Base-by-base conservation (phyloP, 2,797 vertebrate species). In the Iguana delicatissima region DNA sequence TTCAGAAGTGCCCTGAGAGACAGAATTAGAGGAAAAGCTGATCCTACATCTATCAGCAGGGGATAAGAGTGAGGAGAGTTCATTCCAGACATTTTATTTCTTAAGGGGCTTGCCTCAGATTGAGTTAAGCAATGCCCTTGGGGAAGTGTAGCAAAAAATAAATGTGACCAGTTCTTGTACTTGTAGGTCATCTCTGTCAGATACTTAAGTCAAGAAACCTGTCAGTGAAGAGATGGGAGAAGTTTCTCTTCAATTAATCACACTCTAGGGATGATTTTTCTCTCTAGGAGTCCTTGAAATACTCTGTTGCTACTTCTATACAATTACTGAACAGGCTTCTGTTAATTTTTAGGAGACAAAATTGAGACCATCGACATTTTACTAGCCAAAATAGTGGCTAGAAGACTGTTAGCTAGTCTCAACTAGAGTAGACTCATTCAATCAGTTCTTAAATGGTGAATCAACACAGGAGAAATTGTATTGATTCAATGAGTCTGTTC, bases 111-210 rank as follows among this genome's bases (percentile, higher is more conserved):
- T 91, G 85, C 84, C 80, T 82, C 72, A 77, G 32, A 86, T 88
- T 89, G 87, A 84, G 89, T 90, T 72, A 92, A 89, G 89, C 7
- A 42, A 90, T 74, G 57, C 38, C 80, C 32, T 50, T 2, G 7
- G 87, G 91, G 73, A 93, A 14, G 26, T 35, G 24, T 62, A 93
- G 90, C 69, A 88, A 87, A 91, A 92, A 92, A 89, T 79, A 92
- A 88, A 86, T 80, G 81, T 89, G 90, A 92, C 87, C 84, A 69
- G 76, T 62, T 84, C 89, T 86, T 80, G 89, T 64, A 57, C 90
- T 94, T 91, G 81, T 8, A 55, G 89, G 91, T 95, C 91, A 89
- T 72, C 72, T 72, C 73, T 94, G 91, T 91, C 92, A 95, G 73
- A 90, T 6, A 76, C 57, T n/a, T 24, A 92, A 94, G 91, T 4